Base-by-base conservation (phyloP, 30 jellyfish, hydroid and myxozoan species). In the Sanderia malayensis region DNA sequence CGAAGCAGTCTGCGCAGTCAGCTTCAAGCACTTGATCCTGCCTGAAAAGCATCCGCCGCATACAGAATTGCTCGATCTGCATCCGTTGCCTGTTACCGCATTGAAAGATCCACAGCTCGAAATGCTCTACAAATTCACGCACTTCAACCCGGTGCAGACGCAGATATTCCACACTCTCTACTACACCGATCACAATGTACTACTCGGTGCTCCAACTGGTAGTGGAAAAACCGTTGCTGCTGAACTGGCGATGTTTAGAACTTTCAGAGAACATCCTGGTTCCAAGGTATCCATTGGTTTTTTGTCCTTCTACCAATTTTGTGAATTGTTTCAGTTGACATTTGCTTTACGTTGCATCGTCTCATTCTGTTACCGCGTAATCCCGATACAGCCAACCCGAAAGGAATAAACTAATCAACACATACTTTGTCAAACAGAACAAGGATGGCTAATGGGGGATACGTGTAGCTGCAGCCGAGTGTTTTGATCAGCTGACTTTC, bases 181-280 rank as follows among this genome's bases (percentile, higher is more conserved):
- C 75, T 79, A 87, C 74, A 73, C 96, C 18, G 96, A 94, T 67
- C 92, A 80, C 33, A 94, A 88, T 73, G 97, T 94, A 1, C 63
- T 94, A 80, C 94, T 94, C 19, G 99, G 99, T 23, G 99, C 99
- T 17, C 99, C 99, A 2, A 94, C 99, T 31, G 99, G 99, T 7
- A 87, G 98, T 83, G 99, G 99, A 31, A 94, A 94, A 57, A 94
- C 99, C 3, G 83, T 94, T 1, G 99, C 97, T 7, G 99, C 99
- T 37, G 99, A 94, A 61, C 27, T 94, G 44, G 99, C 97, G 6
- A 87, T 94, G 70, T 88, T 82, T 60, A 73, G 97, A 46, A 67
- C 92, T 23, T 86, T 94, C 71, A 70, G 97, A 61, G 97, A 74
- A 49, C 78, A 82, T 71, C 96, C 98, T 7, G 88, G 88, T 13